phyloP scores from a whole-genome alignment of 2,888 invertebrate genomes.

The Oscheius sp. region DNA sequence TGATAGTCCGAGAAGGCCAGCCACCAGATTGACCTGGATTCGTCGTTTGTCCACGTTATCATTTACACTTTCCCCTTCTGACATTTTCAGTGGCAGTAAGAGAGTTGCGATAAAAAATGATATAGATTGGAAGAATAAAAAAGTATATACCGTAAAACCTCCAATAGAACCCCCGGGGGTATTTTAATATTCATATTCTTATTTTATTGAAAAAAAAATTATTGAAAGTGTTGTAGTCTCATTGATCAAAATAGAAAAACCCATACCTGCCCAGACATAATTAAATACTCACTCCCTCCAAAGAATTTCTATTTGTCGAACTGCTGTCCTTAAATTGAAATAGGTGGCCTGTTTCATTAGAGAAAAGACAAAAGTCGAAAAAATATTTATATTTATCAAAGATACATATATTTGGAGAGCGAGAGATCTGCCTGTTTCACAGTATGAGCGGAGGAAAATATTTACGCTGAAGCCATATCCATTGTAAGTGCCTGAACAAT shows the following conservation, averaged over 20 bases:
- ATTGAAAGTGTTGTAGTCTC: too few species aligned
- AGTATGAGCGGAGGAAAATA: neutral
- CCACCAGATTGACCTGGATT: neutral
- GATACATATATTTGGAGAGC: neutral
- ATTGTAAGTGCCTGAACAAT: conserved; percentile 73
- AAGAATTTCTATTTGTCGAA: too few species aligned
- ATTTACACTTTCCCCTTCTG: neutral
- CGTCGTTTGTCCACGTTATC: neutral
- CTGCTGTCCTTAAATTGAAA: too few species aligned
- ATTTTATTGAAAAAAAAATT: too few species aligned
- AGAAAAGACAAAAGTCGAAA: neutral
- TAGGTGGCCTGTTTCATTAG: neutral
- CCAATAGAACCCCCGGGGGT: too few species aligned
- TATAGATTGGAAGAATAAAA: too few species aligned
- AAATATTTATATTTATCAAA: neutral
- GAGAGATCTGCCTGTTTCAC: neutral
- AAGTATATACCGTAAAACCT: too few species aligned
- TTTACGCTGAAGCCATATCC: conserved; percentile 52
- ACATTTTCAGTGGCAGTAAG: neutral
- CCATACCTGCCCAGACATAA: too few species aligned
- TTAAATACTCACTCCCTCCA: too few species aligned
- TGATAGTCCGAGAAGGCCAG: too few species aligned
- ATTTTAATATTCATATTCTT: too few species aligned
- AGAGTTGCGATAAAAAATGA: neutral
- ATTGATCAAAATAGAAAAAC: too few species aligned